These are phyloP conservation scores for Paracanthobrama guichenoti DNA, from an alignment of 2,113 vertebrate species.

Conservation along the genomic window DNA sequence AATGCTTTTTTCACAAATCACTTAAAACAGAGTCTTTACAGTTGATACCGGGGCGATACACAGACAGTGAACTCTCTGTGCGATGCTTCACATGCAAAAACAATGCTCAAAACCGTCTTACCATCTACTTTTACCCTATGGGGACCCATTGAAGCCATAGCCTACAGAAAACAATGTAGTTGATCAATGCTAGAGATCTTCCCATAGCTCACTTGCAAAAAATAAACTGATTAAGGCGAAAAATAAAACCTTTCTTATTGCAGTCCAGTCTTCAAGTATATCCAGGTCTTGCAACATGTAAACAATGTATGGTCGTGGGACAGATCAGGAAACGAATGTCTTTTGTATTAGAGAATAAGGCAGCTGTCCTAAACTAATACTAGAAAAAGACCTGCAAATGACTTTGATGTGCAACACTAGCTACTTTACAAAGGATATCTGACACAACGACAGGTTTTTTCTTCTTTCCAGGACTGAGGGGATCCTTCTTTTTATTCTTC, in stretches of 20 bases:
- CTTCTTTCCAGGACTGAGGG: slow-evolving; percentile 90
- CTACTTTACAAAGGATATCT: slow-evolving; percentile 83
- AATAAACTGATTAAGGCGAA: background rate
- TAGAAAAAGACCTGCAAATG: background rate
- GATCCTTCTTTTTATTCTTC: slow-evolving; percentile 86
- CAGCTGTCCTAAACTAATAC: background rate
- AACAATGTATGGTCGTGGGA: slow-evolving; percentile 86
- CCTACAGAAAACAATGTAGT: slow-evolving; percentile 66
- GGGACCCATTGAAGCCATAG: slow-evolving; percentile 85
- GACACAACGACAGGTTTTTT: slow-evolving; percentile 87
- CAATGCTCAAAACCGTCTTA: slow-evolving; percentile 63
- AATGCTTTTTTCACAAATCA: background rate
- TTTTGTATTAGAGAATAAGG: background rate
- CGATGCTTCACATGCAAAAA: background rate
- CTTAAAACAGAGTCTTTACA: background rate
- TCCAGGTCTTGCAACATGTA: slow-evolving; percentile 93
- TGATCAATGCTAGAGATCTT: background rate
- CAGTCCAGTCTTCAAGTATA: slow-evolving; percentile 92
- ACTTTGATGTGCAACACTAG: background rate
- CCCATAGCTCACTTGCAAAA: background rate
- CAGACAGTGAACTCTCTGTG: background rate
- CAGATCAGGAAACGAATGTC: slow-evolving; percentile 69
- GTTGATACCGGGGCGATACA: background rate
- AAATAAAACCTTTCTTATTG: slow-evolving; percentile 84
- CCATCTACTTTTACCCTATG: slow-evolving; percentile 87